These are phyloP conservation scores for Callinectes sapidus DNA, from an alignment of 2,888 invertebrate species.

Conservation along the genomic window DNA sequence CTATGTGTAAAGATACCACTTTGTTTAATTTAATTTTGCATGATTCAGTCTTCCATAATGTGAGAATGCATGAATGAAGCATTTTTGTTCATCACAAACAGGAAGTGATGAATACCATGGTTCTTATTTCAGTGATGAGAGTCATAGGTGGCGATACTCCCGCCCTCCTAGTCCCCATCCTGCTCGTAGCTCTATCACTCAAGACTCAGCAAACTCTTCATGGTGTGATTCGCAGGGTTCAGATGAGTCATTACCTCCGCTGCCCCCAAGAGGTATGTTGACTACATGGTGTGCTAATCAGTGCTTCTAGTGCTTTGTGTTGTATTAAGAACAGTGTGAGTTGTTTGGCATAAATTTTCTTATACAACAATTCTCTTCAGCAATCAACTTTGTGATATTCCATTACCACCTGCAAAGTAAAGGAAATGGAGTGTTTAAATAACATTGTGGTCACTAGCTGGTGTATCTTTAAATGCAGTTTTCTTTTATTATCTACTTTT, in stretches of 20 bases:
- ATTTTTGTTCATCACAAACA: neutral
- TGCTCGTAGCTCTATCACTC: conserved; percentile 55
- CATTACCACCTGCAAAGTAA: neutral
- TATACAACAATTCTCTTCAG: neutral
- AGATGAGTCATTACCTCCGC: conserved; percentile 68
- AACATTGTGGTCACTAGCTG: neutral
- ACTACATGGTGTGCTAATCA: neutral
- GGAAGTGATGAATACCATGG: neutral
- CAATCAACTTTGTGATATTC: neutral
- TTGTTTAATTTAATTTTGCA: neutral
- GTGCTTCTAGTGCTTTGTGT: neutral
- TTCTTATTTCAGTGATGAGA: conserved; percentile 54
- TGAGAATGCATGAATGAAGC: neutral
- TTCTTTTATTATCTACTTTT: no score
- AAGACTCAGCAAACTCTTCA: conserved; percentile 64
- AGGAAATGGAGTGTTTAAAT: neutral
- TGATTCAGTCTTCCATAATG: neutral
- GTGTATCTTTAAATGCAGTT: no score
- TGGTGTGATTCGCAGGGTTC: conserved; percentile 71
- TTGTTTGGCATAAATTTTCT: neutral
- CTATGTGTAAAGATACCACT: neutral
- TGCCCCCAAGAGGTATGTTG: conserved; percentile 68
- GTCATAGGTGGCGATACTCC: conserved; percentile 62
- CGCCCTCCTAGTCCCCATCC: conserved; percentile 66
- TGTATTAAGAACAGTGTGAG: neutral